Evolutionary conservation across 2,113 vertebrate species (phyloP), one percentile per base, ranked within the genome.

Genomic region (Pyrgilauda ruficollis): DNA sequence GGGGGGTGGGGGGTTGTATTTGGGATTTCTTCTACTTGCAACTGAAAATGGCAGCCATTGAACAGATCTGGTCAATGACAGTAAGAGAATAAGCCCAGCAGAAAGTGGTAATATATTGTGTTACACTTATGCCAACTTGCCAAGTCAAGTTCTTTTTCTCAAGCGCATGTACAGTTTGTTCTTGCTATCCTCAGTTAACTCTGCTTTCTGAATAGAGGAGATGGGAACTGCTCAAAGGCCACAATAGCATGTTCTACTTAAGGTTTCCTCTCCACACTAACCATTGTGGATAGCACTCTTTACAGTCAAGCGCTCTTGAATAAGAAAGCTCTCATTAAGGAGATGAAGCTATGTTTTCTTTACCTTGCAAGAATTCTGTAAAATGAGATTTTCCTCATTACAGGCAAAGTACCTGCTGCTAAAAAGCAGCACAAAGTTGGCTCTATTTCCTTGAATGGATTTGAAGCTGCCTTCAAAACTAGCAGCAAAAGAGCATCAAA

Each of bases 21-120:
- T 61, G 89, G 90, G 62, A 76, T 93, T 96, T 97, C 92, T 96
- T 92, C 70, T 96, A 75, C 88, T 95, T 75, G 82, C 96, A 78
- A 62, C 94, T 24, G 56, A 96, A 95, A 97, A 75, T 62, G 96
- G 95, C 96, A 97, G 93, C 96, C 93, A 53, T 84, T 97, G 95
- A 97, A 96, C 96, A 96, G 94, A 95, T 95, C 93, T 96, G 94
- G 94, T 96, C 97, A 97, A 95, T 94, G 95, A 95, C 96, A 97
- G 90, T 97, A 94, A 85, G 90, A 97, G 96, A 97, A 97, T 96
- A 91, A 96, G 91, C 89, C 95, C 87, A 83, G 96, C 89, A 96
- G 96, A 97, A 97, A 97, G 95, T 95, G 94, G 91, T 93, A 95
- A 97, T 97, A 97, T 96, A 97, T 97, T 97, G 97, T 94, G 96